A percentile compares a stretch with the other conserved stretches of the same genome.
phyloP scores from a whole-genome alignment of 2,797 vertebrate species.

The Malurus leucopterus region DNA sequence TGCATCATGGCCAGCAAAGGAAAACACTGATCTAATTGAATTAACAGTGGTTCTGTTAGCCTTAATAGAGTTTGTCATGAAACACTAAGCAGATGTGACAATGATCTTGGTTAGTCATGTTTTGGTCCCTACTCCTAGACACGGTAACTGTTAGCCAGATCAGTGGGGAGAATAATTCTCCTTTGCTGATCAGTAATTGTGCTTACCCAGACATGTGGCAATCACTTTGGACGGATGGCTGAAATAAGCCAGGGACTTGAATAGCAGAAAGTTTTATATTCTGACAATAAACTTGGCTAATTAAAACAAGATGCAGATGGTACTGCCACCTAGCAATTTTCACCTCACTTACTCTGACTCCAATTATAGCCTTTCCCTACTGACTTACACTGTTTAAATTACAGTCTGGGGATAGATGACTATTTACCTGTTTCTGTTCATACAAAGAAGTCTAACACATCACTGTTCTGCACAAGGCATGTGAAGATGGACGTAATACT shows the following conservation, averaged over 20 bases:
- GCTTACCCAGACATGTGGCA: conserved; percentile 39
- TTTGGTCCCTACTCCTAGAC: conserved; percentile 26
- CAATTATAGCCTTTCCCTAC: conserved; percentile 72
- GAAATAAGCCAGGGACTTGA: conserved; percentile 51
- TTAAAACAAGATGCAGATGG: conserved; percentile 76
- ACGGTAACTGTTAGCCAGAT: conserved; percentile 22
- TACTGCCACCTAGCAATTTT: conserved; percentile 76
- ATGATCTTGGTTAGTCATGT: conserved; percentile 24
- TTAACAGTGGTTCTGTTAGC: conserved; percentile 58
- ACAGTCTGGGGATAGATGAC: conserved; percentile 62
- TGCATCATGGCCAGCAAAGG: conserved; percentile 51
- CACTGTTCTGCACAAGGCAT: conserved; percentile 32
- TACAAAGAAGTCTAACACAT: conserved; percentile 61
- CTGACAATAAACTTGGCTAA: conserved; percentile 68
- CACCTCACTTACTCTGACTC: conserved; percentile 71
- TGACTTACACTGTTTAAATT: conserved; percentile 78
- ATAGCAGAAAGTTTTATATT: conserved; percentile 64
- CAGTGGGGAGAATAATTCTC: conserved; percentile 48
- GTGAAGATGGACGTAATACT: conserved; percentile 36
- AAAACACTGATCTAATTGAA: conserved; percentile 64
- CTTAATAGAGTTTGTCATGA: conserved; percentile 56
- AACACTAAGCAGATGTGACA: conserved; percentile 48
- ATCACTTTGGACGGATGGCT: conserved; percentile 32
- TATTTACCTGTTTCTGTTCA: conserved; percentile 71
- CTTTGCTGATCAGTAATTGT: conserved; percentile 36